A percentile compares a stretch with the other conserved stretches of the same genome.
Evolutionary conservation across 2,797 vertebrate genomes (phyloP).

Genomic region (Muraenolepis orangiensis): DNA sequence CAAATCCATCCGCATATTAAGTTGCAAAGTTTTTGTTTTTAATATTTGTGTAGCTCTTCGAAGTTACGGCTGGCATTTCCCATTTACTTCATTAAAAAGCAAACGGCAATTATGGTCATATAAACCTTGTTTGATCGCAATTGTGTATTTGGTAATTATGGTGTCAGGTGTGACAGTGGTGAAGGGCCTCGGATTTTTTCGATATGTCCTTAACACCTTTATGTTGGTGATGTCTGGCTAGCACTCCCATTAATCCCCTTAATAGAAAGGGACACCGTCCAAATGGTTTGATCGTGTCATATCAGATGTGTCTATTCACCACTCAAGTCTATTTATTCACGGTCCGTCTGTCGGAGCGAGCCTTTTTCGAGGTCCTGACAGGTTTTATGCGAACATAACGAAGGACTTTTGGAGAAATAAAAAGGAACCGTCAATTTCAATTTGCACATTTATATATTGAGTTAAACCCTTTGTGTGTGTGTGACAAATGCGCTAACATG

Average conservation of each 20-base stretch:
- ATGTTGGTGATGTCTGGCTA: conserved; percentile 24
- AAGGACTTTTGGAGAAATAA: background rate
- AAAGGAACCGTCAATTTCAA: background rate
- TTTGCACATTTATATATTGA: background rate
- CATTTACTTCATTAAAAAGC: background rate
- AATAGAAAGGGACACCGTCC: conserved; percentile 16
- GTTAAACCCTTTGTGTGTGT: background rate
- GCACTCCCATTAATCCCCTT: conserved; percentile 37
- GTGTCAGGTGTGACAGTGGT: background rate
- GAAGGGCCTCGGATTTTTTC: background rate
- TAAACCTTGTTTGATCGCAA: background rate
- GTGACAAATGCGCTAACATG: background rate
- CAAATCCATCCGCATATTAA: background rate
- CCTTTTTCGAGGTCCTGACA: background rate
- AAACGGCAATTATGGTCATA: background rate
- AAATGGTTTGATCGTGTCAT: conserved; percentile 35
- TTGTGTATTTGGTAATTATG: background rate
- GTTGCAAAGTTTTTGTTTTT: no score
- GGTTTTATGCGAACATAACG: background rate
- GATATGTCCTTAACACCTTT: background rate
- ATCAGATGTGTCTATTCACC: background rate
- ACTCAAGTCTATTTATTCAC: conserved; percentile 25
- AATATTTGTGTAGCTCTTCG: background rate
- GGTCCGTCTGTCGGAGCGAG: conserved; percentile 13
- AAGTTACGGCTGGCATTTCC: background rate